Conservation (phyloP, 2,888 invertebrate species). For the Allophyes oxyacanthae region DNA sequence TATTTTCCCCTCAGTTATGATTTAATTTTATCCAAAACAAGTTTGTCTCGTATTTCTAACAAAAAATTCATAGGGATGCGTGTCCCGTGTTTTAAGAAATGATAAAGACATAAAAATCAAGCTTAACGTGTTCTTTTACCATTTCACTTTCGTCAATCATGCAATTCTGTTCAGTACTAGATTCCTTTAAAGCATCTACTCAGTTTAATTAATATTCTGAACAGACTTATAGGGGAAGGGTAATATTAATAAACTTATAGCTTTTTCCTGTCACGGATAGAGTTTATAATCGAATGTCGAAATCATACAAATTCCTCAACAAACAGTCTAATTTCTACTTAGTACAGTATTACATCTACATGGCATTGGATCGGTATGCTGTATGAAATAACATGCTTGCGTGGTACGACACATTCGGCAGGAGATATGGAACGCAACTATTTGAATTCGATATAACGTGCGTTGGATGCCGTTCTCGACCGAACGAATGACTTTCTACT, state of each 20-base stretch:
- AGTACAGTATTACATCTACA: slow-evolving; percentile 64
- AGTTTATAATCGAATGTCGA: slow-evolving; percentile 62
- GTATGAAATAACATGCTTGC: slow-evolving; percentile 63
- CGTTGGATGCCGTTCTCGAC: slow-evolving; percentile 62
- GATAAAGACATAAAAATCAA: too few species aligned
- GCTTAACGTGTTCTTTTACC: too few species aligned
- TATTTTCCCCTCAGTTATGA: slow-evolving; percentile 25
- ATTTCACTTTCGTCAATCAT: too few species aligned
- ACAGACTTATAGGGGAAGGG: background rate
- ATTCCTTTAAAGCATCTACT: too few species aligned
- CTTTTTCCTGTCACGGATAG: slow-evolving; percentile 46
- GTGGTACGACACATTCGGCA: slow-evolving; percentile 66
- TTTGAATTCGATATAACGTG: slow-evolving; percentile 71
- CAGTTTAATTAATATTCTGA: background rate
- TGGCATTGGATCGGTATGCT: slow-evolving; percentile 50
- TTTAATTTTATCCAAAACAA: slow-evolving; percentile 34
- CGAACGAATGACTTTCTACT: slow-evolving; percentile 75
- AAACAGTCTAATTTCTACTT: slow-evolving; percentile 57
- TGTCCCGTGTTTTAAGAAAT: too few species aligned
- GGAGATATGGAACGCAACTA: slow-evolving; percentile 62
- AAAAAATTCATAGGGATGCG: too few species aligned
- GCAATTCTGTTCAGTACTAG: too few species aligned
- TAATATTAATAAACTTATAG: background rate
- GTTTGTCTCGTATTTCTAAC: too few species aligned
- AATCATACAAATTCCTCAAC: slow-evolving; percentile 61